Evolutionary conservation across 2,797 vertebrate species (phyloP).

Genomic region (Crocidura indochinensis): DNA sequence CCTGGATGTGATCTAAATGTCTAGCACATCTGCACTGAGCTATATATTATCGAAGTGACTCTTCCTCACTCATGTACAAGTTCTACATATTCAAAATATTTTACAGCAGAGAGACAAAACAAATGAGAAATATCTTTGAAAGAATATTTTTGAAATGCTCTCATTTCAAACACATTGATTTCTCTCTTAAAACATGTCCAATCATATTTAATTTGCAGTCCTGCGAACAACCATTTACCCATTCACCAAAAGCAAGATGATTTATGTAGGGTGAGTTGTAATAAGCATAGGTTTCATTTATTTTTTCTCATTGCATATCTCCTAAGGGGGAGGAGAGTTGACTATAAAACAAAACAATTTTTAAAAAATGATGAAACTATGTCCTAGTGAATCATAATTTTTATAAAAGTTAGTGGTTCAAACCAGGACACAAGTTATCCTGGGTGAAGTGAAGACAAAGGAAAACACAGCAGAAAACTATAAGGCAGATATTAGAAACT

Average conservation of each 20-base stretch:
- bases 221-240: slow-evolving; percentile 53
- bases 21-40: background rate
- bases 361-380: slow-evolving; percentile 60
- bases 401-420: slow-evolving; percentile 63
- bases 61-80: background rate
- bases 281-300: slow-evolving; percentile 70
- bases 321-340: slow-evolving; percentile 2
- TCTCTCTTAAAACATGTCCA: background rate
- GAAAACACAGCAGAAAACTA: background rate
- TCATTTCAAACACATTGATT: background rate
- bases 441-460: background rate
- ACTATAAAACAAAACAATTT: slow-evolving; percentile 67
- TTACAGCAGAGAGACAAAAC: slow-evolving; percentile 32
- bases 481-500: background rate
- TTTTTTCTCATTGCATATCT: slow-evolving; percentile 66
- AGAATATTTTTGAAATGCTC: background rate
- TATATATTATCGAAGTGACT: background rate
- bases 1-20: background rate
- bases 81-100: slow-evolving; percentile 40
- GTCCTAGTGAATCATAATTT: slow-evolving; percentile 53
- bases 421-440: slow-evolving; percentile 6
- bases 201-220: slow-evolving; percentile 54
- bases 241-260: slow-evolving; percentile 51
- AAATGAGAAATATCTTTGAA: slow-evolving; percentile 11
- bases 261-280: slow-evolving; percentile 57